Evolutionary conservation across 37 sponge, comb jelly and placozoan genomes (phyloP), one percentile per base, ranked within the genome.

Genomic region (Agelas oroides): DNA sequence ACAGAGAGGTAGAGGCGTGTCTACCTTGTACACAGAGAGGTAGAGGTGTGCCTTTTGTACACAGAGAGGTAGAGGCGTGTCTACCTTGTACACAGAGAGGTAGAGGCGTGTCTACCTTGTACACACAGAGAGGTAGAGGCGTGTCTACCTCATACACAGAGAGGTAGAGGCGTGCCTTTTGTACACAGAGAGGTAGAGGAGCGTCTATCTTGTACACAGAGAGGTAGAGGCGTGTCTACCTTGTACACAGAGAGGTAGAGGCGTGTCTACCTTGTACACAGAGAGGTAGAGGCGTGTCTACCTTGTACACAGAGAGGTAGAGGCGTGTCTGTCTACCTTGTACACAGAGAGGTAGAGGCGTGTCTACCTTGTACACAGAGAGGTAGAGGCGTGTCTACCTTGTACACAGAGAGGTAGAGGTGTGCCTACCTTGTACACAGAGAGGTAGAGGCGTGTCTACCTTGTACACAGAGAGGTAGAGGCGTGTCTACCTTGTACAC

Each of bases 381-480:
- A n/a, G n/a, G n/a, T n/a, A n/a, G n/a, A n/a, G n/a, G n/a, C n/a
- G n/a, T n/a, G 30, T 64, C 16, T 80, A 95, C 96, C 88, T 95
- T 80, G 76, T 92, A 74, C 28, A 92, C 37, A 39, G 95, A 92
- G 31, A 88, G 46, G 65, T 97, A 97, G 53, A 97, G 75, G n/a
- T n/a, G 15, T 62, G 31, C 72, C 6, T 80, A 92, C 96, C 85
- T 95, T 76, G 76, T 92, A 74, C 34, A 89, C 37, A 39, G n/a
- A n/a, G n/a, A n/a, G n/a, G n/a, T n/a, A n/a, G n/a, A n/a, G n/a
- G n/a, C n/a, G n/a, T n/a, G 30, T 64, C 16, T 80, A 95, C 96
- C 88, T 95, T 80, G 76, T 92, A 74, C 28, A 92, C 37, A 39
- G 95, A 92, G 31, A 88, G 46, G 65, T 97, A 97, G 53, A 97